Evolutionary conservation across 2,888 invertebrate species (phyloP), one percentile per base, ranked within the genome.

Genomic region (Spialia ferax): DNA sequence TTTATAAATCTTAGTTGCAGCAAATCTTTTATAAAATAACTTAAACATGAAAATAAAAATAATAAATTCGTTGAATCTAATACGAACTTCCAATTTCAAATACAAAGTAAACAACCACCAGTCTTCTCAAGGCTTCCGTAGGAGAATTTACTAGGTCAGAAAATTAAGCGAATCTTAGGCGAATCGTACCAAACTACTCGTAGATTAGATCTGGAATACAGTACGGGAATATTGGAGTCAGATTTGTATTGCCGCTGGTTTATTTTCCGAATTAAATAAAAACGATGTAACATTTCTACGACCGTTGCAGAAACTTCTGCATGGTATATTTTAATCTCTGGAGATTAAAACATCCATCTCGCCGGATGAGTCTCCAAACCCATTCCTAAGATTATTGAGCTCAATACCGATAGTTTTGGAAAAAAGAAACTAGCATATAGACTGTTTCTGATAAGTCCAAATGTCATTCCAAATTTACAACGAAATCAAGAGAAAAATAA

Each of bases 131-230:
- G 22, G 13, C 11, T 22, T 76, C 66, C 15, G 42, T 42, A 42
- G 42, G 69, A 70, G 64, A 78, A 79, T 82, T 78, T 79, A 80
- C 79, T 78, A 78, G 76, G 74, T 78, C 75, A 76, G 77, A 83
- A 84, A 82, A 81, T 82, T 80, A 79, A 79, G 69, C 70, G 74
- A 77, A 78, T 76, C 74, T 73, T 71, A 69, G 72, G 71, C 64
- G 70, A 77, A 75, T 72, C 72, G 74, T 75, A 77, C 73, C 70
- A 63, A 76, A 73, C 71, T 65, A 78, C 2, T 26, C 26, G 4
- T 50, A 23, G 80, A 84, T 83, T 82, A 79, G 70, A 81, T 82
- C 75, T 76, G 48, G 23, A 48, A 57, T 29, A 50, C 15, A 48
- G 13, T 48, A 57, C 35, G 22, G 22, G 35, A 23, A 42, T 57